A percentile compares a stretch with the other conserved stretches of the same genome.
Evolutionary conservation across 2,888 invertebrate genomes (phyloP).

Genomic region (Tanypteryx hageni): DNA sequence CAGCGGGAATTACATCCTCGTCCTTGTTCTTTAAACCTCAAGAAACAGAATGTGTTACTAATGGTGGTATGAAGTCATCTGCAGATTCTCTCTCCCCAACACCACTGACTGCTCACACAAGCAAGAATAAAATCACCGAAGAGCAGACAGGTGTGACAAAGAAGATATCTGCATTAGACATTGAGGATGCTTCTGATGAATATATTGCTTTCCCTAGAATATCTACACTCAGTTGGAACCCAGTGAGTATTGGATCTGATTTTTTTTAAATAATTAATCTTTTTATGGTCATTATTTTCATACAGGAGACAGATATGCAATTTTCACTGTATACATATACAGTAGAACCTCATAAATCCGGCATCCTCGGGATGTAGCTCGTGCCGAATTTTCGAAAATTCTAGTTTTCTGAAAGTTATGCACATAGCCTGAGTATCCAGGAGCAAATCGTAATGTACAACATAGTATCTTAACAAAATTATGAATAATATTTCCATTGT

Average conservation of each 20-base stretch:
- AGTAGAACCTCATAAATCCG: too few species aligned
- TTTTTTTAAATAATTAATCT: too few species aligned
- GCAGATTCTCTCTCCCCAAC: not conserved
- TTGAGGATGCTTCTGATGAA: slow-evolving; percentile 22
- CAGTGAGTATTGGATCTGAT: not conserved
- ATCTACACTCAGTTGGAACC: slow-evolving; percentile 37
- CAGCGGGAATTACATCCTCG: not conserved
- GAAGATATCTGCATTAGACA: not conserved
- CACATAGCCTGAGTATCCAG: too few species aligned
- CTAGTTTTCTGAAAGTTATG: too few species aligned
- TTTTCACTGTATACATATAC: not conserved
- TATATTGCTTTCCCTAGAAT: slow-evolving; percentile 20
- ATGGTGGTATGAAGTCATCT: not conserved
- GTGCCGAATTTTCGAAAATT: too few species aligned
- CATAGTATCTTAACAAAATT: too few species aligned
- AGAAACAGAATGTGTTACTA: not conserved
- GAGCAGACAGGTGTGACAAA: not conserved
- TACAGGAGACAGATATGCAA: not conserved
- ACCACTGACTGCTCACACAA: not conserved
- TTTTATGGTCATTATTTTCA: not conserved
- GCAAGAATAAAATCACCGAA: slow-evolving; percentile 8
- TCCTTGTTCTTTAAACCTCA: not conserved
- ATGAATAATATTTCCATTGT: too few species aligned
- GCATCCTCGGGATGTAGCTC: too few species aligned
- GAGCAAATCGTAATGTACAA: too few species aligned